These are phyloP conservation scores for Tiaroga cobitis DNA, from an alignment of 2,797 vertebrate species.

Conservation along the genomic window DNA sequence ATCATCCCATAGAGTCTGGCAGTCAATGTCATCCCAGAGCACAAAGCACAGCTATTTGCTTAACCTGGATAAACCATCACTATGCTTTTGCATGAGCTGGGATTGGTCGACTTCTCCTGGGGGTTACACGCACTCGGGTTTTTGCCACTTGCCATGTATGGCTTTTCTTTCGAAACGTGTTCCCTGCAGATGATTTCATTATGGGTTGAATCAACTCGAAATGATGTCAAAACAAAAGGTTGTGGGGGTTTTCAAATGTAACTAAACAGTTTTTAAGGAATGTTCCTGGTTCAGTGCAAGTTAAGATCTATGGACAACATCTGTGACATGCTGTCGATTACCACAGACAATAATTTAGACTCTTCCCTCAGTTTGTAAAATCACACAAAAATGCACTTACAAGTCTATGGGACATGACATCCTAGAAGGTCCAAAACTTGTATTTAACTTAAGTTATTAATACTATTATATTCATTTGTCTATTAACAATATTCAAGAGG, in stretches of 20 bases:
- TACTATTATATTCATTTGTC: neutral
- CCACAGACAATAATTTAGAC: neutral
- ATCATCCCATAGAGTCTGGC: conserved; percentile 51
- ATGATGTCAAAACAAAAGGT: conserved; percentile 34
- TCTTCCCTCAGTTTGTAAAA: conserved; percentile 15
- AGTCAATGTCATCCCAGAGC: conserved; percentile 37
- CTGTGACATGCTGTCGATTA: conserved; percentile 31
- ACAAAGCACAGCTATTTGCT: conserved; percentile 38
- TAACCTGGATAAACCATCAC: conserved; percentile 46
- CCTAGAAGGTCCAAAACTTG: neutral
- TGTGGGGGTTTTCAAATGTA: conserved; percentile 28
- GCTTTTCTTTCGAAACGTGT: neutral
- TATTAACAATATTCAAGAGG: neutral
- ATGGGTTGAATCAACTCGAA: neutral
- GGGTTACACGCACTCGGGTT: neutral
- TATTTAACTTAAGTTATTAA: neutral
- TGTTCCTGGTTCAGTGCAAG: conserved; percentile 29
- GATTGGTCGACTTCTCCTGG: neutral
- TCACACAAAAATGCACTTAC: neutral
- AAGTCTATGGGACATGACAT: neutral
- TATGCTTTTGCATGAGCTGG: neutral
- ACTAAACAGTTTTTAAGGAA: conserved; percentile 39
- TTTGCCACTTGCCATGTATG: neutral
- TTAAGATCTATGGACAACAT: conserved; percentile 29
- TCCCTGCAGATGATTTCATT: conserved; percentile 21